Percentiles rank a stretch among this genome's conserved stretches.
Evolutionary conservation across 2,888 invertebrate species (phyloP).

Genomic region (Amiota minor): DNA sequence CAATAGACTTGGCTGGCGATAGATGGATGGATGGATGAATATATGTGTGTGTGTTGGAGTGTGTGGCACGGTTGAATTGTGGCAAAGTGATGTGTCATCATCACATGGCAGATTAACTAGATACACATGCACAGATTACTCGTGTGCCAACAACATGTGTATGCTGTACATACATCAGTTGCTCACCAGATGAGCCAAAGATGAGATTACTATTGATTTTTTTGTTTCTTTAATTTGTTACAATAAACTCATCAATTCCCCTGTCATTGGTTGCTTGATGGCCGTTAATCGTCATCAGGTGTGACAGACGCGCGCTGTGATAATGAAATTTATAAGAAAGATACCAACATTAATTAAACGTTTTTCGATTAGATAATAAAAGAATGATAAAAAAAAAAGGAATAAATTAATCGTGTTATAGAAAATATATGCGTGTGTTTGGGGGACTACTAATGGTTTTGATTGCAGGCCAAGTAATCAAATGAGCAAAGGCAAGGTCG

Average conservation of each 20-base stretch:
- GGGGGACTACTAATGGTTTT: too few relatives aligned
- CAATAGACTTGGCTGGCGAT: background rate
- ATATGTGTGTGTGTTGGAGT: background rate
- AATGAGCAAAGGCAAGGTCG: too few relatives aligned
- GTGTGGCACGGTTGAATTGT: constrained; percentile 2
- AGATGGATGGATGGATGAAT: background rate
- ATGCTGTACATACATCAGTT: too few relatives aligned
- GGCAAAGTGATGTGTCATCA: background rate
- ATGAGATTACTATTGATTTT: too few relatives aligned
- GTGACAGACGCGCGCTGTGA: background rate
- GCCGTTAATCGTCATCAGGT: constrained; percentile 16
- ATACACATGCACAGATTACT: background rate
- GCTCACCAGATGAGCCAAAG: too few relatives aligned
- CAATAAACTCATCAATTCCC: constrained; percentile 8
- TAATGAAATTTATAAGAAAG: constrained; percentile 18
- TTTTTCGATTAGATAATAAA: background rate
- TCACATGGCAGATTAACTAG: too few relatives aligned
- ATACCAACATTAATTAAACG: constrained; percentile 21
- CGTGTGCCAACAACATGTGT: constrained; percentile 9
- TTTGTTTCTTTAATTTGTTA: background rate
- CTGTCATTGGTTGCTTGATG: background rate
- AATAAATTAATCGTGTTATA: background rate
- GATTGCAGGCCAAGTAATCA: too few relatives aligned
- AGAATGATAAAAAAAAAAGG: background rate
- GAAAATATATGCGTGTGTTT: too few relatives aligned